These are phyloP conservation scores for Mormyrus lacerda DNA, from an alignment of 2,113 vertebrate genomes.

Conservation along the genomic window DNA sequence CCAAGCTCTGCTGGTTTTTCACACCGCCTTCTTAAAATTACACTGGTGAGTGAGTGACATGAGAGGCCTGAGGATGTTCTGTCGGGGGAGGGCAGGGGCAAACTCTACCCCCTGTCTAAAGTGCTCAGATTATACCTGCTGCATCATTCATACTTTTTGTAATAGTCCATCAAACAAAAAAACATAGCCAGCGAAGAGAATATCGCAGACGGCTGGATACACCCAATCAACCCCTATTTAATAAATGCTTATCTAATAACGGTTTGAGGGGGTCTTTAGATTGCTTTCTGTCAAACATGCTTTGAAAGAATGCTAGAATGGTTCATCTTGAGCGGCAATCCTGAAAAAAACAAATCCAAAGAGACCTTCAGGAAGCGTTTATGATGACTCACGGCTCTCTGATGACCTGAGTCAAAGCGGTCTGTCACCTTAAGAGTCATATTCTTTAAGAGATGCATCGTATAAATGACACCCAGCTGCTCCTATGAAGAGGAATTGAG, in stretches of 20 bases:
- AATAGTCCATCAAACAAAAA: not conserved
- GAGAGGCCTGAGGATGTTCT: not conserved
- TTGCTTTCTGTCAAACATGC: not conserved
- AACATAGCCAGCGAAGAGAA: not conserved
- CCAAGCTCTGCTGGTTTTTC: not conserved
- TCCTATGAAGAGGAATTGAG: not conserved
- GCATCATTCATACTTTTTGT: not conserved
- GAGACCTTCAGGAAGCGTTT: not conserved
- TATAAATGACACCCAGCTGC: not conserved
- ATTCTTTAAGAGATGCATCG: not conserved
- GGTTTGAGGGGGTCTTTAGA: not conserved
- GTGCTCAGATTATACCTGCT: not conserved
- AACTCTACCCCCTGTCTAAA: not conserved
- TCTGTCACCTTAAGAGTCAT: not conserved
- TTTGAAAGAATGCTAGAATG: not conserved
- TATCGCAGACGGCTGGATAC: not conserved
- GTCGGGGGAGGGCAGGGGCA: not conserved
- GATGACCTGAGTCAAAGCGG: not conserved
- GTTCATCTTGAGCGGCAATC: not conserved
- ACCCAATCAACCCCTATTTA: not conserved
- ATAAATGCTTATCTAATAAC: constrained; percentile 2
- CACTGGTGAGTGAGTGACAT: not conserved
- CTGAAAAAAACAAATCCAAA: not conserved
- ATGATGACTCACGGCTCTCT: not conserved
- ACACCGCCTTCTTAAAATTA: not conserved